Percentiles rank a stretch among this genome's conserved stretches.
These are phyloP conservation scores for Garrulus glandarius DNA, from an alignment of 2,797 vertebrate species.

Conservation along the genomic window DNA sequence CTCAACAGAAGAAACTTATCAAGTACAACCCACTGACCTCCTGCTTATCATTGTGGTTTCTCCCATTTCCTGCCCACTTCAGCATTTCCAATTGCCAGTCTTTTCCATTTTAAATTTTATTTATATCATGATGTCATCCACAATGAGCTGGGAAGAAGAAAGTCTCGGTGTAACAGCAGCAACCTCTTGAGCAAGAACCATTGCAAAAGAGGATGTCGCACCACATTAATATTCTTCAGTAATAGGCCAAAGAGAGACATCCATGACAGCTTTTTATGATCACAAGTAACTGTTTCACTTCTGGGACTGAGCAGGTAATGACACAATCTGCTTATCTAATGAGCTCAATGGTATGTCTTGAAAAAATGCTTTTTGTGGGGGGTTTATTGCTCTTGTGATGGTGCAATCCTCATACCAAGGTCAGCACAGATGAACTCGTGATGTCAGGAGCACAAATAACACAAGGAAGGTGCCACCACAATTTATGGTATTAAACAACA, in stretches of 20 bases:
- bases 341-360: rapidly evolving
- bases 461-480: not conserved
- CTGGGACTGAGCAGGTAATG: not conserved
- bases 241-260: not conserved
- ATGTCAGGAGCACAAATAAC: not conserved
- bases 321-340: not conserved
- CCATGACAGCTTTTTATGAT: not conserved
- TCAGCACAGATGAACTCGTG: not conserved
- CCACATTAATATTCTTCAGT: not conserved
- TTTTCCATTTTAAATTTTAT: not conserved
- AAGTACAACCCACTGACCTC: not conserved
- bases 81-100: not conserved
- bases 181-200: not conserved
- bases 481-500: not conserved
- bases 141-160: not conserved
- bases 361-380: not conserved
- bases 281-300: not conserved
- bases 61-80: not conserved
- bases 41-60: not conserved
- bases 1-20: not conserved
- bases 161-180: not conserved
- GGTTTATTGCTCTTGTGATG: not conserved
- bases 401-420: not conserved
- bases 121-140: not conserved
- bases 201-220: not conserved